Percentiles rank a stretch among this genome's conserved stretches.
Evolutionary conservation across 2,113 vertebrate genomes (phyloP).

Genomic region (Toxotes jaculatrix): DNA sequence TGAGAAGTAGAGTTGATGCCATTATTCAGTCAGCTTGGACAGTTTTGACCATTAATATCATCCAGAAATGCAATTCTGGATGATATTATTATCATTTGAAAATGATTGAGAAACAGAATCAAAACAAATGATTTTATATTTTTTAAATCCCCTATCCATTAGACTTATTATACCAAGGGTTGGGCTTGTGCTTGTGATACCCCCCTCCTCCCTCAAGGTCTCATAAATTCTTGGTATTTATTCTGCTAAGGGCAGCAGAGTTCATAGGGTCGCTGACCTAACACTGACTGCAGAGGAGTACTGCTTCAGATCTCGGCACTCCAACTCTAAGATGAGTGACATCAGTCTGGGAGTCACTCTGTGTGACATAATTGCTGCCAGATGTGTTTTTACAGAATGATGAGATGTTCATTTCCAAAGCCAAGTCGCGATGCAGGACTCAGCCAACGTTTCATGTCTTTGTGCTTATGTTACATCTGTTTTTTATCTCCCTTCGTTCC

Average conservation of each 20-base stretch:
- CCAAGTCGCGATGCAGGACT: constrained; percentile 17
- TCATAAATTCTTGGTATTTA: not conserved
- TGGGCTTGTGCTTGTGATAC: not conserved
- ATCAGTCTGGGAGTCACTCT: constrained; percentile 2
- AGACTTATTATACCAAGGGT: not conserved
- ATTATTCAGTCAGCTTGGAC: not conserved
- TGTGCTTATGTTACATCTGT: constrained; percentile 37
- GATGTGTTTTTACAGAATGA: constrained; percentile 43
- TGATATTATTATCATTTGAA: not conserved
- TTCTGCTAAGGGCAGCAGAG: not conserved
- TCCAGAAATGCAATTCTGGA: not conserved
- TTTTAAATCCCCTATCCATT: not conserved
- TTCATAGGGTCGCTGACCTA: not conserved
- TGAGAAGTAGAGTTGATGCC: not conserved
- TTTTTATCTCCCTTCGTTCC: constrained; percentile 26
- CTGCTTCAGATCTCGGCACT: constrained; percentile 19
- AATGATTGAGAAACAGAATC: not conserved
- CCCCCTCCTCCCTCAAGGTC: not conserved
- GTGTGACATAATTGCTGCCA: constrained; percentile 21
- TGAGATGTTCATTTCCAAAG: constrained; percentile 17
- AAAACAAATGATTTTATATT: not conserved
- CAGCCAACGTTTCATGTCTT: constrained; percentile 2
- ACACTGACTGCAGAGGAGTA: not conserved
- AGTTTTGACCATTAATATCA: not conserved
- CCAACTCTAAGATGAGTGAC: not conserved